phyloP scores from a whole-genome alignment of 2,888 invertebrate species.

The Pammene fasciana region DNA sequence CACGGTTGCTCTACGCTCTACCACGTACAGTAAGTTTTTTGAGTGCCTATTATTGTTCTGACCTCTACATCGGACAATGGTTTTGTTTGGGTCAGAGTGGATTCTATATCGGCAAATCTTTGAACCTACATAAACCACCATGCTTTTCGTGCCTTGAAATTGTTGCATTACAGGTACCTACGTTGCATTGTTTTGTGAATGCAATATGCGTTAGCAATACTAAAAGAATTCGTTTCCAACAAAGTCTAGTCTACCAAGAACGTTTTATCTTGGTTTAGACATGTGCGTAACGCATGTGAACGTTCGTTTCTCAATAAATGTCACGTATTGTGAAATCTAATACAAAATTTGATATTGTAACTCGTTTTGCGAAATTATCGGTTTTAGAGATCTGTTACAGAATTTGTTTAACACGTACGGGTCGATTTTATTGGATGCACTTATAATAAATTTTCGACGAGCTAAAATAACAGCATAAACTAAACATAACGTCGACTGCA shows the following conservation, averaged over 20 bases:
- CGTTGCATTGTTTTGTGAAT: conserved; percentile 21
- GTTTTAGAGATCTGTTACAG: conserved; percentile 21
- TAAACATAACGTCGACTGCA: too few relatives aligned
- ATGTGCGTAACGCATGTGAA: conserved; percentile 73
- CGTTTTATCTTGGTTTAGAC: conserved; percentile 44
- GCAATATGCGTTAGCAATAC: conserved; percentile 31
- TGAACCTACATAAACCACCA: conserved; percentile 1
- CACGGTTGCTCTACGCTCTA: conserved; percentile 42
- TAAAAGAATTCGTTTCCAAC: conserved; percentile 26
- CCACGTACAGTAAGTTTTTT: not conserved
- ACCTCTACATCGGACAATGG: conserved; percentile 13
- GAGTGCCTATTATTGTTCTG: not conserved
- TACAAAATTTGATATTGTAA: conserved; percentile 58
- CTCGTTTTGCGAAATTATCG: conserved; percentile 74
- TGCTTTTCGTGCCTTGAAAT: not conserved
- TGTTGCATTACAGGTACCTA: conserved; percentile 7
- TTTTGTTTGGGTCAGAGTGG: conserved; percentile 21
- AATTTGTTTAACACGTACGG: not conserved
- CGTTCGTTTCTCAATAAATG: conserved; percentile 65
- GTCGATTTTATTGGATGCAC: too few relatives aligned
- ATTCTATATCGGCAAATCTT: not conserved
- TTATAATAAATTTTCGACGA: too few relatives aligned
- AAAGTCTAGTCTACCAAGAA: conserved; percentile 23
- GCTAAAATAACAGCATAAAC: too few relatives aligned
- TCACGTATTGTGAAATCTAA: conserved; percentile 73